phyloP scores from a whole-genome alignment of 2,888 invertebrate genomes.

The Scaeva pyrastri region DNA sequence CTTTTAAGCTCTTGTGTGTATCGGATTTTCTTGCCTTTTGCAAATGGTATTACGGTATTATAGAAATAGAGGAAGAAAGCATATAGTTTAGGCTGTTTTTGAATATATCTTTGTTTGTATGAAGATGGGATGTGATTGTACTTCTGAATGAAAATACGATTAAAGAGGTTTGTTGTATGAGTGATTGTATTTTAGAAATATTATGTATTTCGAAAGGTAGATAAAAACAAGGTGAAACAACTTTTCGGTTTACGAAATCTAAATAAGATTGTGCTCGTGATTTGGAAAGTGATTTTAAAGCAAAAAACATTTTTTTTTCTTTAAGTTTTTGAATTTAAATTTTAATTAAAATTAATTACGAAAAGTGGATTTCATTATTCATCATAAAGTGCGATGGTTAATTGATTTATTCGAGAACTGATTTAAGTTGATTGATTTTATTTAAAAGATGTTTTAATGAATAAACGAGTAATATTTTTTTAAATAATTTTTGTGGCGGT shows the following conservation, averaged over 20 bases:
- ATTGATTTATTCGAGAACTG: no score
- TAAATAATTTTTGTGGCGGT: no score
- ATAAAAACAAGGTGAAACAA: neutral
- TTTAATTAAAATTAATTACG: no score
- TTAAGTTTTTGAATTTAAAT: no score
- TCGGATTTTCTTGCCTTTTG: neutral
- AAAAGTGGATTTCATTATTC: no score
- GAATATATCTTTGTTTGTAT: neutral
- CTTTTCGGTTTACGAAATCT: neutral
- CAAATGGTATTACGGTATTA: neutral
- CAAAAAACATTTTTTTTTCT: no score
- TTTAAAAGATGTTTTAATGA: no score
- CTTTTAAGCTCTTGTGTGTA: conserved; percentile 4
- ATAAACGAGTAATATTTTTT: no score
- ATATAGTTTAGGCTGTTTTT: neutral
- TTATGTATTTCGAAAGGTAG: neutral
- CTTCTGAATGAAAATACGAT: neutral
- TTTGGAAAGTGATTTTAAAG: neutral
- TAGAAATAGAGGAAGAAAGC: no score
- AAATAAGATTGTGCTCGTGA: neutral
- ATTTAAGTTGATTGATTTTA: no score
- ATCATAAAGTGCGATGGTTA: no score
- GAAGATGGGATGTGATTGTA: neutral
- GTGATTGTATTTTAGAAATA: neutral
- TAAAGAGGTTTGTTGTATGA: neutral